phyloP scores from a whole-genome alignment of 2,113 vertebrate species.

The Peromyscus californicus region DNA sequence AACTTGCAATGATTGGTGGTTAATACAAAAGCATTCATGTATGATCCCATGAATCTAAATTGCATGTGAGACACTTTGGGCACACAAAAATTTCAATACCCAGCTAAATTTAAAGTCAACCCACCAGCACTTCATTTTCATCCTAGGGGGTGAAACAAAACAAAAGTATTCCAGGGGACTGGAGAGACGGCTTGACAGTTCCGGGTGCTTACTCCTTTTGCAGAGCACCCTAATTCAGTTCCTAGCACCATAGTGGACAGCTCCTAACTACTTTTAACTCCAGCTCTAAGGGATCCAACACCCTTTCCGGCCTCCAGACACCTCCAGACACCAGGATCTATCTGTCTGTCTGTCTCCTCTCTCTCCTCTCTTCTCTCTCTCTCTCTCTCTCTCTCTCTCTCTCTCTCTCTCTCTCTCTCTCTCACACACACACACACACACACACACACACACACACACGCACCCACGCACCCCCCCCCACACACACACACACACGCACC shows the following conservation, averaged over 20 bases:
- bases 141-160: neutral
- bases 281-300: neutral
- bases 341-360: neutral
- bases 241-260: neutral
- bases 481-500: no score
- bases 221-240: no score
- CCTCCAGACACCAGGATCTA: neutral
- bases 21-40: slow-evolving; percentile 27
- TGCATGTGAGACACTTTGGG: neutral
- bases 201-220: neutral
- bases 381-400: no score
- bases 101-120: slow-evolving; percentile 43
- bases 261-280: neutral
- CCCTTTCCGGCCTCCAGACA: neutral
- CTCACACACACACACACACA: neutral
- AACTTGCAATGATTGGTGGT: neutral
- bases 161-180: neutral
- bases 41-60: neutral
- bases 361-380: no score
- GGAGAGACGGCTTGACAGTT: neutral
- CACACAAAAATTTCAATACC: slow-evolving; percentile 31
- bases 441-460: neutral
- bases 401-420: no score
- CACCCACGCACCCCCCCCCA: no score
- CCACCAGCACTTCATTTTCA: neutral